phyloP scores from a whole-genome alignment of 1,140 invertebrate genomes.

The Venturia canescens region DNA sequence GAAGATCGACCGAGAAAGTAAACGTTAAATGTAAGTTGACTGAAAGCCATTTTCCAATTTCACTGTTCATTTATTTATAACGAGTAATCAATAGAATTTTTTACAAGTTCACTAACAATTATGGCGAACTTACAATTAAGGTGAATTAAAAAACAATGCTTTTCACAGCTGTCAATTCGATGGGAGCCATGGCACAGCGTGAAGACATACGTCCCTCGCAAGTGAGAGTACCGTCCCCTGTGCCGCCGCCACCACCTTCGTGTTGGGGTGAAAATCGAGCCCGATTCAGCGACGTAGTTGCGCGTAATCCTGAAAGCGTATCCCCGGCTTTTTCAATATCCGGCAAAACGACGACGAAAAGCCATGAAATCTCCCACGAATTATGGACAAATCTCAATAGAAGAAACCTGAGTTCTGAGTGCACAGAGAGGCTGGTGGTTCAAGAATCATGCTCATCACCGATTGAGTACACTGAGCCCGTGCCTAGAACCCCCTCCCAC shows the following conservation, averaged over 20 bases:
- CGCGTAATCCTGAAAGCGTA: slow-evolving; percentile 70
- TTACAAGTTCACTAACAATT: background rate
- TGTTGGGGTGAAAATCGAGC: slow-evolving; percentile 78
- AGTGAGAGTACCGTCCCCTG: slow-evolving; percentile 47
- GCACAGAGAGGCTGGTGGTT: slow-evolving; percentile 13
- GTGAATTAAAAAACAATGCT: background rate
- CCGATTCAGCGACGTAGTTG: slow-evolving; percentile 80
- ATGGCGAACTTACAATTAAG: no score
- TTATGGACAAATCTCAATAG: slow-evolving; percentile 16
- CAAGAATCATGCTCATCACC: slow-evolving; percentile 28
- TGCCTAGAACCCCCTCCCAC: background rate
- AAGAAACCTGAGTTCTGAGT: slow-evolving; percentile 24
- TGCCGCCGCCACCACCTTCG: slow-evolving; percentile 66
- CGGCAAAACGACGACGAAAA: slow-evolving; percentile 39
- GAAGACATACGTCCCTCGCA: slow-evolving; percentile 57
- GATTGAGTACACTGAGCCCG: slow-evolving; percentile 15
- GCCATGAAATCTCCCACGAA: slow-evolving; percentile 2
- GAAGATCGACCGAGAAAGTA: slow-evolving; percentile 66
- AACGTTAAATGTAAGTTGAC: slow-evolving; percentile 64
- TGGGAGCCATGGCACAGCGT: slow-evolving; percentile 58
- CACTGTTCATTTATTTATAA: background rate
- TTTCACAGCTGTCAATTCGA: slow-evolving; percentile 51
- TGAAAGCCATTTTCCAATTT: background rate
- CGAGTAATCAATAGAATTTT: background rate
- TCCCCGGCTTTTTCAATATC: slow-evolving; percentile 60